phyloP scores from a whole-genome alignment of 2,113 vertebrate species.

The Phylloscopus trochiloides region DNA sequence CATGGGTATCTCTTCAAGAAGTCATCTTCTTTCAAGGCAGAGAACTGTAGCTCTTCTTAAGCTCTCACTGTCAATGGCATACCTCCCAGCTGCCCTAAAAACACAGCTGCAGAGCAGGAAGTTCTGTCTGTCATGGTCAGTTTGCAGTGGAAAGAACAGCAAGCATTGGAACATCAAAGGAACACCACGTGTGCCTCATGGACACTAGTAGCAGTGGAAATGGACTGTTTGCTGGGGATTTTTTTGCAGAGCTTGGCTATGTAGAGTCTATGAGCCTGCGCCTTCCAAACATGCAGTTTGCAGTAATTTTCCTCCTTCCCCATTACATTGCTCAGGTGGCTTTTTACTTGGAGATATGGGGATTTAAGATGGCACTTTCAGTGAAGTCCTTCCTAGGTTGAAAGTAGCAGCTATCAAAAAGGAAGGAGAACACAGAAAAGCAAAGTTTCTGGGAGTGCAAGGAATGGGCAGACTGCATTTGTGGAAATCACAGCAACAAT shows the following conservation, averaged over 20 bases:
- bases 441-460: background rate
- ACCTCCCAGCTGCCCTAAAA: background rate
- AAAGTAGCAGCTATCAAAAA: background rate
- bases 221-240: background rate
- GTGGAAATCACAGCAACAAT: background rate
- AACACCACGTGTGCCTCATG: background rate
- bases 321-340: background rate
- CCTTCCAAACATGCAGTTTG: background rate
- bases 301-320: background rate
- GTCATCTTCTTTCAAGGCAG: background rate
- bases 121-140: background rate
- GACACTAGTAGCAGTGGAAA: background rate
- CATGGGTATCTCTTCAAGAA: background rate
- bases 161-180: background rate
- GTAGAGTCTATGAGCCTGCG: background rate
- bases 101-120: background rate
- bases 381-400: background rate
- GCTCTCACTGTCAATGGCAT: background rate
- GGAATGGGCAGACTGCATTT: background rate
- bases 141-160: background rate
- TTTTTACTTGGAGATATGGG: background rate
- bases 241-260: background rate
- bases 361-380: background rate
- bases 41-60: background rate
- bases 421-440: background rate